These are phyloP conservation scores for Odiellus spinosus DNA, from an alignment of 2,888 invertebrate genomes.

Conservation along the genomic window DNA sequence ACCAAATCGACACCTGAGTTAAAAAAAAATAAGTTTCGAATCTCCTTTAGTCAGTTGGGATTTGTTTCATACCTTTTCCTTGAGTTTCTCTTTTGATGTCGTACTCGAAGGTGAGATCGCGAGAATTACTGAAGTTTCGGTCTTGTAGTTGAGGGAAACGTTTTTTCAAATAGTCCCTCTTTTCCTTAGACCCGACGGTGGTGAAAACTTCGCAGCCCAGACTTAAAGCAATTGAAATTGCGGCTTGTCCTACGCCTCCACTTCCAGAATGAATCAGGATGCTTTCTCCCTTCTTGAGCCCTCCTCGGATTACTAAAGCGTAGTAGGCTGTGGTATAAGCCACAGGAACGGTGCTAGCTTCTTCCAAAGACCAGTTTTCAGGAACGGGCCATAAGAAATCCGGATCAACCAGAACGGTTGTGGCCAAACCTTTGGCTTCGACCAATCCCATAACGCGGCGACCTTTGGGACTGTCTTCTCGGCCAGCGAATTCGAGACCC, in stretches of 20 bases:
- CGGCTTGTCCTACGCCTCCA: slow-evolving; percentile 38
- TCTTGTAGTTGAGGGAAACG: slow-evolving; percentile 34
- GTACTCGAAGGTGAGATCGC: slow-evolving; percentile 33
- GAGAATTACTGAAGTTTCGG: slow-evolving; percentile 32
- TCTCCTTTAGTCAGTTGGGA: no score
- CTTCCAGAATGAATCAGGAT: slow-evolving; percentile 34
- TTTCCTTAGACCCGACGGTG: slow-evolving; percentile 31
- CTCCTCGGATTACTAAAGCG: slow-evolving; percentile 35
- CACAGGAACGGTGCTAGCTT: slow-evolving; percentile 33
- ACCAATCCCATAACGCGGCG: slow-evolving; percentile 29
- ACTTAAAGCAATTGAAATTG: slow-evolving; percentile 35
- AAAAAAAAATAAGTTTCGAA: no score
- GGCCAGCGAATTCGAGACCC: slow-evolving; percentile 23
- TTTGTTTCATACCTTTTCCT: slow-evolving; percentile 34
- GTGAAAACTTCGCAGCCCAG: slow-evolving; percentile 33
- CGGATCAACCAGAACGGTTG: slow-evolving; percentile 30
- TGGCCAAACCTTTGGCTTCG: slow-evolving; percentile 33
- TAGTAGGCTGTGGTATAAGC: slow-evolving; percentile 36
- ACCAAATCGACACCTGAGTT: slow-evolving; percentile 34
- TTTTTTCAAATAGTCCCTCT: slow-evolving; percentile 29
- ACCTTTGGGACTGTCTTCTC: slow-evolving; percentile 22
- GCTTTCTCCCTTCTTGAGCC: slow-evolving; percentile 27
- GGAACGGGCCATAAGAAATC: slow-evolving; percentile 45
- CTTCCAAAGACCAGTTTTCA: slow-evolving; percentile 28
- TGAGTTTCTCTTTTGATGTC: slow-evolving; percentile 31